Percentiles rank a stretch among this genome's conserved stretches.
phyloP scores from a whole-genome alignment of 2,797 vertebrate genomes.

The Gymnothorax javanicus region DNA sequence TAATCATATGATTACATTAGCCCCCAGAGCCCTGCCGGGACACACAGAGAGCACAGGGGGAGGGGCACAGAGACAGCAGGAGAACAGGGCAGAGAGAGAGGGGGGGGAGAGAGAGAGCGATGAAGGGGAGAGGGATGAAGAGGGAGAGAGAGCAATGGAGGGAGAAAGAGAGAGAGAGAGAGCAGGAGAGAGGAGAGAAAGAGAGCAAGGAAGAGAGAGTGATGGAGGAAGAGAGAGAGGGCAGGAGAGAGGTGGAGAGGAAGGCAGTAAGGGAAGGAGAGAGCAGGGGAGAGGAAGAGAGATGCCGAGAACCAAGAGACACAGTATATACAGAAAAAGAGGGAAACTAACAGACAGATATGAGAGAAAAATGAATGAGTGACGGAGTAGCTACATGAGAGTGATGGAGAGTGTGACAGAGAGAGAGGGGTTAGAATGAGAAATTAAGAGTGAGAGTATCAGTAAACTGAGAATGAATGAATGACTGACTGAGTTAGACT shows the following conservation, averaged over 20 bases:
- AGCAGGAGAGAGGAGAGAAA: neutral
- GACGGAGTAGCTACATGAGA: too few relatives aligned
- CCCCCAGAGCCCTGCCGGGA: slow-evolving; percentile 74
- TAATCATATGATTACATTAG: slow-evolving; percentile 90
- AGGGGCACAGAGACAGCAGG: neutral
- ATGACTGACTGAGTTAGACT: neutral
- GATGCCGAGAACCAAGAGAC: neutral
- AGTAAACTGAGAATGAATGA: neutral
- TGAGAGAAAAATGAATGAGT: too few relatives aligned
- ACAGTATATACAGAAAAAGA: slow-evolving; percentile 6
- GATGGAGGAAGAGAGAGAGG: neutral
- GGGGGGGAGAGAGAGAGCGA: neutral
- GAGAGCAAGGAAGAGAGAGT: neutral
- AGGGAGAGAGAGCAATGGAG: neutral
- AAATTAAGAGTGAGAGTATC: too few relatives aligned
- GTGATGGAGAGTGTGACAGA: neutral
- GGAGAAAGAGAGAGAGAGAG: neutral
- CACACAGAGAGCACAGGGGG: slow-evolving; percentile 33
- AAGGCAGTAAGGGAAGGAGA: neutral
- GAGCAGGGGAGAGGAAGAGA: neutral
- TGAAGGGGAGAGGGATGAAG: neutral
- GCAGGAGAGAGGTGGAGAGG: neutral
- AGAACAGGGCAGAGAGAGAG: neutral
- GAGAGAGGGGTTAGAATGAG: neutral
- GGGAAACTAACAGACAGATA: neutral